Evolutionary conservation across 2,888 invertebrate genomes (phyloP).

Genomic region (Tinea trinotella): DNA sequence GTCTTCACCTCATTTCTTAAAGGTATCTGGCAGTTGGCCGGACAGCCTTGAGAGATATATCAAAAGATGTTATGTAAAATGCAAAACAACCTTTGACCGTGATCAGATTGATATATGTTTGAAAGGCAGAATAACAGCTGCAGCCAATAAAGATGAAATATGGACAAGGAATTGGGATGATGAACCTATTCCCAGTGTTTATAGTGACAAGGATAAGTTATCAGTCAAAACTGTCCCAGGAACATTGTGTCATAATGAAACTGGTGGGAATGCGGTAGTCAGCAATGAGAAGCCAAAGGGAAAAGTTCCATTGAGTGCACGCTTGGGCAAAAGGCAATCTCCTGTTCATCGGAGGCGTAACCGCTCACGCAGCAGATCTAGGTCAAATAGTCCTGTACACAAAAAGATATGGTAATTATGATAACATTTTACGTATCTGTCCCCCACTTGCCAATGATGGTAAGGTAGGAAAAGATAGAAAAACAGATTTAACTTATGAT

Average conservation of each 20-base stretch:
- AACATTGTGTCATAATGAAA: slow-evolving; percentile 65
- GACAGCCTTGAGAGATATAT: slow-evolving; percentile 89
- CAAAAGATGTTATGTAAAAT: slow-evolving; percentile 92
- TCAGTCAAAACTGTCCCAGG: slow-evolving; percentile 75
- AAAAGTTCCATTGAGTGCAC: slow-evolving; percentile 33
- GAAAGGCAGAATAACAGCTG: slow-evolving; percentile 93
- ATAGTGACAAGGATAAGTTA: slow-evolving; percentile 77
- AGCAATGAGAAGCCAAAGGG: slow-evolving; percentile 32
- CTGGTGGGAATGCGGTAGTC: no score
- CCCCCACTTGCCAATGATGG: no score
- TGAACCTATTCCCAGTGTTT: slow-evolving; percentile 92
- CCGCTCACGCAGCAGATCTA: slow-evolving; percentile 51
- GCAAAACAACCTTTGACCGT: slow-evolving; percentile 88
- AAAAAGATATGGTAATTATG: slow-evolving; percentile 56
- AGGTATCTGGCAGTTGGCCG: slow-evolving; percentile 79
- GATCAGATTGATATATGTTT: slow-evolving; percentile 95
- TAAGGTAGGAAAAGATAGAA: no score
- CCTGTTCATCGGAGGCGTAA: slow-evolving; percentile 48
- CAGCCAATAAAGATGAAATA: slow-evolving; percentile 89
- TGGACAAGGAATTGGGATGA: slow-evolving; percentile 95
- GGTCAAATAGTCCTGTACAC: slow-evolving; percentile 62
- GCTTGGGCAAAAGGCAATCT: slow-evolving; percentile 42
- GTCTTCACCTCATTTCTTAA: slow-evolving; percentile 40
- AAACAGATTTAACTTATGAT: no score
- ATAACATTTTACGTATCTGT: slow-evolving; percentile 11